These are phyloP conservation scores for Strix uralensis DNA, from an alignment of 2,113 vertebrate genomes.

Conservation along the genomic window DNA sequence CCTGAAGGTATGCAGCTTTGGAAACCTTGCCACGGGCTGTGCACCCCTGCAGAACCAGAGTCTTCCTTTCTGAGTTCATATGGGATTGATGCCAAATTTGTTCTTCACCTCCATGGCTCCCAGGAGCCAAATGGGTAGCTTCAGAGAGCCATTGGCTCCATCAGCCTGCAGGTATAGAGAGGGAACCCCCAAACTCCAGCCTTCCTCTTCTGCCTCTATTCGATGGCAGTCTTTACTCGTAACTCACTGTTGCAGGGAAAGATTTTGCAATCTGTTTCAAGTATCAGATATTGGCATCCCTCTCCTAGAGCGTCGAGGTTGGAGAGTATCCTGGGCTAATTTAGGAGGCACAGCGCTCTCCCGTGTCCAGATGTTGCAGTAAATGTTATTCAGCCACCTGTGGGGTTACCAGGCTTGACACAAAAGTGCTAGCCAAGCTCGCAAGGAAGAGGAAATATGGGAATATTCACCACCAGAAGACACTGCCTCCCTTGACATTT, in stretches of 20 bases:
- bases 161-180: background rate
- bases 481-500: background rate
- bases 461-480: background rate
- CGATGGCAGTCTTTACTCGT: rapidly evolving
- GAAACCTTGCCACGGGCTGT: background rate
- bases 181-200: background rate
- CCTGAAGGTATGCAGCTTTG: background rate
- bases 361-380: background rate
- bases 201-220: background rate
- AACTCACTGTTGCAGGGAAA: background rate
- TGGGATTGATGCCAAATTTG: background rate
- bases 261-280: background rate
- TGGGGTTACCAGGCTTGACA: background rate
- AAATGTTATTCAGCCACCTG: background rate
- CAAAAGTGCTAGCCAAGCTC: background rate
- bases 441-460: background rate
- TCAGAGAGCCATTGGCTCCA: background rate
- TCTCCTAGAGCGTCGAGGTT: rapidly evolving
- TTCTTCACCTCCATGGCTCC: background rate
- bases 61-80: background rate
- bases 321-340: background rate
- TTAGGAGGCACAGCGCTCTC: background rate
- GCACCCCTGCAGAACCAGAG: background rate
- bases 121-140: background rate
- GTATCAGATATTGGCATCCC: background rate